Conservation (phyloP, 2,113 vertebrate genomes). For the Acinonyx jubatus region DNA sequence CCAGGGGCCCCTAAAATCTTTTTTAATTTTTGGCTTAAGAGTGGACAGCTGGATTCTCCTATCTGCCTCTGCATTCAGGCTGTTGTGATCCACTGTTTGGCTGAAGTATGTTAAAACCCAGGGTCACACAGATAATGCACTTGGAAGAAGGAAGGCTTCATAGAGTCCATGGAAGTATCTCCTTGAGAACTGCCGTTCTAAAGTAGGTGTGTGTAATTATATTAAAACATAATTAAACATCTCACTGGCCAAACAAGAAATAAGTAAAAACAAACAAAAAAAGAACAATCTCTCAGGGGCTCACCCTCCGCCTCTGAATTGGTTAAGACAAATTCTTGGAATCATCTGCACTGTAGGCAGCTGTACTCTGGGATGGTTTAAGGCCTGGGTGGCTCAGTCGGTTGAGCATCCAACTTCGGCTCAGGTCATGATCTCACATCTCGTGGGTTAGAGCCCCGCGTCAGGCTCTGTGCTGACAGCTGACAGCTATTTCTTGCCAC, state of each 20-base stretch:
- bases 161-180: neutral
- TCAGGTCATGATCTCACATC: no score
- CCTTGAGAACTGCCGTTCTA: neutral
- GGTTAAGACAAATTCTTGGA: neutral
- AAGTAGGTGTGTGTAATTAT: neutral
- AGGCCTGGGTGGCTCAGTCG: neutral
- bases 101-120: neutral
- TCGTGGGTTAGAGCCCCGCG: no score
- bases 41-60: neutral
- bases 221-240: neutral
- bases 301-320: neutral
- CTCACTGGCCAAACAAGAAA: neutral
- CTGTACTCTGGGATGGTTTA: neutral
- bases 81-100: neutral
- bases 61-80: neutral
- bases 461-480: no score
- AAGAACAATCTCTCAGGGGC: neutral
- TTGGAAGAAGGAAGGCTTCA: neutral
- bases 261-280: neutral
- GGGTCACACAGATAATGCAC: neutral
- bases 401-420: no score
- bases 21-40: slow-evolving; percentile 8
- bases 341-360: neutral
- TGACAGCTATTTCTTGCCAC: neutral
- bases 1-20: neutral